Conservation (phyloP, 2,113 vertebrate species). For the Silurus asotus region DNA sequence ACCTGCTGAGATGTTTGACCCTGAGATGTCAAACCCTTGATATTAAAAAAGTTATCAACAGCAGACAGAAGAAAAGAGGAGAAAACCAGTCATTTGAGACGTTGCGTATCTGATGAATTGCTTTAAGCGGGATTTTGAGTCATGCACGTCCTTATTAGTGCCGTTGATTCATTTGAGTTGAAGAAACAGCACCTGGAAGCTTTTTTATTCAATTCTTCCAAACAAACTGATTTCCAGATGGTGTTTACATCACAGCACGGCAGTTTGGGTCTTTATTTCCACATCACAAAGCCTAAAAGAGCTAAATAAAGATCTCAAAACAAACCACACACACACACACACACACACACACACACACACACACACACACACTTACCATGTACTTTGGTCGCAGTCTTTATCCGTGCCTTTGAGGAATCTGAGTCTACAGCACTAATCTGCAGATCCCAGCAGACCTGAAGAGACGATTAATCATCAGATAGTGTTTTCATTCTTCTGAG, state of each 20-base stretch:
- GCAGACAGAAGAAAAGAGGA: constrained; percentile 15
- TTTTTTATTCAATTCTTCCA: constrained; percentile 18
- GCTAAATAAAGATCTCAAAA: not conserved
- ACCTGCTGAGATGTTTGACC: not conserved
- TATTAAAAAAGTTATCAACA: constrained; percentile 35
- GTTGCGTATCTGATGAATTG: not conserved
- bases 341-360: not conserved
- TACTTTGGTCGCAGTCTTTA: constrained; percentile 2
- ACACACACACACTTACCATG: not conserved
- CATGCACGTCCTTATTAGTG: not conserved
- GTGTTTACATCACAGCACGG: constrained; percentile 13
- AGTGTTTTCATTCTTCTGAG: constrained; percentile 12
- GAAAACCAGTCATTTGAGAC: constrained; percentile 21
- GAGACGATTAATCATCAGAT: constrained; percentile 39
- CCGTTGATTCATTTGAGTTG: not conserved
- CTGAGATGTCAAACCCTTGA: not conserved
- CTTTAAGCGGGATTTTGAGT: not conserved
- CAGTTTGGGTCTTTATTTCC: constrained; percentile 11
- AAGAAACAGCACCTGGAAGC: not conserved
- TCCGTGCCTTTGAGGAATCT: not conserved
- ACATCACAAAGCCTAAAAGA: not conserved
- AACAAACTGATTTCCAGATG: constrained; percentile 26
- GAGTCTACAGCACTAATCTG: not conserved
- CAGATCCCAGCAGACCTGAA: not conserved
- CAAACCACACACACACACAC: not conserved